Evolutionary conservation across 2,888 invertebrate species (phyloP).

Genomic region (Apamea anceps): DNA sequence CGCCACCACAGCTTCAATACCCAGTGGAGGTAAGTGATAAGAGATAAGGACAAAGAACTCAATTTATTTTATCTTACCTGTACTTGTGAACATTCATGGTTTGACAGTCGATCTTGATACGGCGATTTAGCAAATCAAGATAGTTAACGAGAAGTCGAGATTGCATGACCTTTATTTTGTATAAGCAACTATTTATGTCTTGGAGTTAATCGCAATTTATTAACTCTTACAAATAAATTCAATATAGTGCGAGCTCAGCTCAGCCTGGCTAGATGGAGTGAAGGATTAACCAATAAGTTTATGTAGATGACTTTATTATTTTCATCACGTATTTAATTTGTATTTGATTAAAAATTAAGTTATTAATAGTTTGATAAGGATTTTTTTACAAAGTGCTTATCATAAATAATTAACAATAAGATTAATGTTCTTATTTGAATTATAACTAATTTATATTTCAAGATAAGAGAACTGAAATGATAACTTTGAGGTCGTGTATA

Average conservation of each 20-base stretch:
- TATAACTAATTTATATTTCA: slow-evolving; percentile 49
- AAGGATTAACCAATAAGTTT: neutral
- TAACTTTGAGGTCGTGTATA: slow-evolving; percentile 44
- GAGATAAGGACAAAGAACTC: neutral
- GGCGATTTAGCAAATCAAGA: neutral
- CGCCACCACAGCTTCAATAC: slow-evolving; percentile 84
- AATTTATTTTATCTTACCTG: neutral
- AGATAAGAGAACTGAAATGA: slow-evolving; percentile 51
- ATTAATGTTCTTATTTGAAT: too few relatives aligned
- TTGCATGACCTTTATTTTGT: neutral
- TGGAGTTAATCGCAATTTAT: neutral
- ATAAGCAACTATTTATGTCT: neutral
- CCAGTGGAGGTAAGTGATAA: slow-evolving; percentile 81
- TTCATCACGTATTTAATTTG: neutral
- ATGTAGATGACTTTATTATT: neutral
- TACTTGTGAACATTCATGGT: neutral
- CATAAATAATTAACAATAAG: neutral
- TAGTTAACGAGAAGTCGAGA: neutral
- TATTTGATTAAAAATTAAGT: neutral
- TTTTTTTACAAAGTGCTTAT: neutral
- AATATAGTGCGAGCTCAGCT: neutral
- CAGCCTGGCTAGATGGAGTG: neutral
- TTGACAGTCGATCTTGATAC: neutral
- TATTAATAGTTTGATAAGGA: neutral
- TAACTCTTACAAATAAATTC: too few relatives aligned